Percentiles rank a stretch among this genome's conserved stretches.
Conservation (phyloP, 2,888 invertebrate genomes). For the Drosophila pseudotalamancana region DNA sequence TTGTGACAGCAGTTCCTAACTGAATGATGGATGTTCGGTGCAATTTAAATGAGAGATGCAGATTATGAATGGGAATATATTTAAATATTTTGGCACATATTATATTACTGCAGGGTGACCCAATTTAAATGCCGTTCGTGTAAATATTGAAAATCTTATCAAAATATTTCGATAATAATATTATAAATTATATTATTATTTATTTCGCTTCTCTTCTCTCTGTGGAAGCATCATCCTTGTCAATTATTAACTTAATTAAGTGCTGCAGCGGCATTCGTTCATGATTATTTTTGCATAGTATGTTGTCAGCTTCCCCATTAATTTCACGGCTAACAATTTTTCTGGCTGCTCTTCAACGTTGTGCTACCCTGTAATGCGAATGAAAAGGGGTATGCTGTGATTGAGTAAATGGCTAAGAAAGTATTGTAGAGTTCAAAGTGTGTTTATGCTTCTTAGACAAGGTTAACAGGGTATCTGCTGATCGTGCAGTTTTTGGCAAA, state of each 20-base stretch:
- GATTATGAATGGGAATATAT: background rate
- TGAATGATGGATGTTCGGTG: background rate
- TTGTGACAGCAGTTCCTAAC: too few species aligned
- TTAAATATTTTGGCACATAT: background rate
- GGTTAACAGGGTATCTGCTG: background rate
- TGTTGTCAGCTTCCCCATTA: constrained; percentile 35
- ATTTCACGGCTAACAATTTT: constrained; percentile 44
- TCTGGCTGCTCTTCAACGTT: constrained; percentile 16
- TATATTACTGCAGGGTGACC: too few species aligned
- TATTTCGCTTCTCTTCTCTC: background rate
- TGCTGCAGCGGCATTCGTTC: constrained; percentile 23
- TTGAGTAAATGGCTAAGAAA: background rate
- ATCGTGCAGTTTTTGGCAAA: background rate
- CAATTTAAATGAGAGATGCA: background rate
- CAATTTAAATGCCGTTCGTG: too few species aligned
- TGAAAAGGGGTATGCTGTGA: background rate
- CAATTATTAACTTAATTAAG: constrained; percentile 31
- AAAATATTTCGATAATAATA: background rate
- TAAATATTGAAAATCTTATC: too few species aligned
- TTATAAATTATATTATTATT: background rate
- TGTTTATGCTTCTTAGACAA: too few species aligned
- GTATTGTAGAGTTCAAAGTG: too few species aligned
- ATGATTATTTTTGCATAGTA: constrained; percentile 36
- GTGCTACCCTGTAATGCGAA: background rate
- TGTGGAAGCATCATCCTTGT: background rate